Evolutionary conservation across 2,888 invertebrate species (phyloP), one percentile per base, ranked within the genome.

Genomic region (Eilema caniola): DNA sequence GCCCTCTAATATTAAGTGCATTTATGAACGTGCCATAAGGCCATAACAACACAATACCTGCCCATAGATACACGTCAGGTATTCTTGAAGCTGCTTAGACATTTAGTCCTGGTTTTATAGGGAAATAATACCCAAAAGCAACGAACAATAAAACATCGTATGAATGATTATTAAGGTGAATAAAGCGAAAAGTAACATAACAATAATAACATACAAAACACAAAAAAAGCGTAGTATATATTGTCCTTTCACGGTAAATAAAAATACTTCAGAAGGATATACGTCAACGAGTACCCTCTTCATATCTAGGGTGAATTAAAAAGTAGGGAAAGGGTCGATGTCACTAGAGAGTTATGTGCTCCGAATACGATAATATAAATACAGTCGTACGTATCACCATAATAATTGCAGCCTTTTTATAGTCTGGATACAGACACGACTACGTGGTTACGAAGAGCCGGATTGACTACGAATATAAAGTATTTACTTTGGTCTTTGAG

Each of bases 281-380:
- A 53, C 69, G 69, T 72, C 75, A 71, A 62, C 37, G 28, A 53
- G 53, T 67, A 78, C 80, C 78, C 81, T 78, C 78, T 73, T 80
- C 79, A 79, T 72, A 78, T 72, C 62, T 65, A 59, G 69, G 74
- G 65, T 71, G 72, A 79, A 81, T 81, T 79, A 82, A 79, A 80
- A 76, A 53, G 72, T 78, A 71, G 74, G 66, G 68, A 71, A 67
- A 75, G 53, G 63, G 60, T 12, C 61, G 57, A 28, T 60, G 71
- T 47, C 47, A 16, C 53, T 53, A n/a, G 53, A 66, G 72, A 77
- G 33, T 59, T 67, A 24, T 70, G 72, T 72, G 62, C 24, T 69
- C 56, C 24, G 72, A 56, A 66, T 75, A 70, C 57, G 62, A 57
- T 66, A 31, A 65, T 28, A 67, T 41, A 62, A 24, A 62, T 41